Conservation (phyloP, 2,797 vertebrate species). For the Lemur catta region DNA sequence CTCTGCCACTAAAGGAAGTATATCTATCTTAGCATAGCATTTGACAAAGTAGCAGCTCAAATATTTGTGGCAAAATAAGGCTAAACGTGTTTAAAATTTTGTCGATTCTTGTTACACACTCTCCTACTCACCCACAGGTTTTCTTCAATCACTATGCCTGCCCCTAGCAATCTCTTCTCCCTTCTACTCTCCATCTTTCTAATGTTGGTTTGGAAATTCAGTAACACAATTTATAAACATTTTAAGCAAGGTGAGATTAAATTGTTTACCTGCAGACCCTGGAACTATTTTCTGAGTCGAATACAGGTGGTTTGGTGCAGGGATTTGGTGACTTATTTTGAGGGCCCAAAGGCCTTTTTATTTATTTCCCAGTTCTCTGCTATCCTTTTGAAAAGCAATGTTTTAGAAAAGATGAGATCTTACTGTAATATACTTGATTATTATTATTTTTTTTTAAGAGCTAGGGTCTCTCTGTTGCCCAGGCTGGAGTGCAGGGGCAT, state of each 20-base stretch:
- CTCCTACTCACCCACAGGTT: background rate
- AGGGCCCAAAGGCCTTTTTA: background rate
- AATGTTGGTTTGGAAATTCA: background rate
- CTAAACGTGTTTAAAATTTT: background rate
- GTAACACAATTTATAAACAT: background rate
- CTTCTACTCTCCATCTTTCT: background rate
- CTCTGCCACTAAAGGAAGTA: background rate
- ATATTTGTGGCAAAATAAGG: background rate
- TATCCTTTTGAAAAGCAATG: background rate
- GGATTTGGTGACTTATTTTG: background rate
- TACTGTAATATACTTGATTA: background rate
- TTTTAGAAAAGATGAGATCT: background rate
- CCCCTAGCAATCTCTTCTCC: background rate
- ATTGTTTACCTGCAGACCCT: background rate
- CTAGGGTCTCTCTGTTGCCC: too few species aligned
- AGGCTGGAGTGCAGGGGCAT: too few species aligned
- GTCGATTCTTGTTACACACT: background rate
- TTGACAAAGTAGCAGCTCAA: background rate
- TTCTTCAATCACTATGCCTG: background rate
- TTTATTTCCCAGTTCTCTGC: constrained; percentile 18
- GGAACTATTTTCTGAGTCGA: constrained; percentile 26
- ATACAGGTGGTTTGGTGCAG: background rate
- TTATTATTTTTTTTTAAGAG: too few species aligned
- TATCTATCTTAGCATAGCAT: background rate
- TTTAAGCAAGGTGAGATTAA: background rate